These are phyloP conservation scores for Sisor rabdophorus DNA, from an alignment of 2,113 vertebrate genomes.

Conservation along the genomic window DNA sequence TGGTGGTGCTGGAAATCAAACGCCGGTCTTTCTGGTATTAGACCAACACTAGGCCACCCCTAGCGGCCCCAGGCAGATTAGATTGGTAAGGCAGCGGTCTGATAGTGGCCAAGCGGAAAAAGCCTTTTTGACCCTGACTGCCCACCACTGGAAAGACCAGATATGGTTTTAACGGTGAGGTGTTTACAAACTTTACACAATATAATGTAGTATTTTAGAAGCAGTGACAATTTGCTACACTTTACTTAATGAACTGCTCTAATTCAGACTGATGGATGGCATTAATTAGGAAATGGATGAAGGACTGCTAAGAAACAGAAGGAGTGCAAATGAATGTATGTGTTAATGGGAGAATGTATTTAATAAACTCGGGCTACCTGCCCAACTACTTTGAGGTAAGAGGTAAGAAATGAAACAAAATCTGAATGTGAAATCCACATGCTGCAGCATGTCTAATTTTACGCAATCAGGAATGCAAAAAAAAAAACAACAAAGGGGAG, in stretches of 20 bases:
- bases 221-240: neutral
- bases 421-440: slow-evolving; percentile 6
- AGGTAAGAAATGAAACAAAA: too few species aligned
- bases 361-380: slow-evolving; percentile 15
- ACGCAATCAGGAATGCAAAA: neutral
- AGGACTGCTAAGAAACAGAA: slow-evolving; percentile 23
- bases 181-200: too few species aligned
- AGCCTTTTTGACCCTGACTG: too few species aligned
- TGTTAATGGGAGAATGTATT: neutral
- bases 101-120: too few species aligned
- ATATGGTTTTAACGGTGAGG: too few species aligned
- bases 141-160: too few species aligned
- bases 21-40: too few species aligned
- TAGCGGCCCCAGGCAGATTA: too few species aligned
- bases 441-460: neutral
- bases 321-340: slow-evolving; percentile 26
- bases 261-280: slow-evolving; percentile 24
- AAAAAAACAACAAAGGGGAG: slow-evolving; percentile 28
- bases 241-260: slow-evolving; percentile 20
- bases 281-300: slow-evolving; percentile 1
- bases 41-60: too few species aligned
- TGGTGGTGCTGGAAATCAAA: too few species aligned
- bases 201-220: neutral
- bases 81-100: too few species aligned
- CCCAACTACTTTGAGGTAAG: neutral